Evolutionary conservation across 2,113 vertebrate species (phyloP).

Genomic region (Microtus oregoni): DNA sequence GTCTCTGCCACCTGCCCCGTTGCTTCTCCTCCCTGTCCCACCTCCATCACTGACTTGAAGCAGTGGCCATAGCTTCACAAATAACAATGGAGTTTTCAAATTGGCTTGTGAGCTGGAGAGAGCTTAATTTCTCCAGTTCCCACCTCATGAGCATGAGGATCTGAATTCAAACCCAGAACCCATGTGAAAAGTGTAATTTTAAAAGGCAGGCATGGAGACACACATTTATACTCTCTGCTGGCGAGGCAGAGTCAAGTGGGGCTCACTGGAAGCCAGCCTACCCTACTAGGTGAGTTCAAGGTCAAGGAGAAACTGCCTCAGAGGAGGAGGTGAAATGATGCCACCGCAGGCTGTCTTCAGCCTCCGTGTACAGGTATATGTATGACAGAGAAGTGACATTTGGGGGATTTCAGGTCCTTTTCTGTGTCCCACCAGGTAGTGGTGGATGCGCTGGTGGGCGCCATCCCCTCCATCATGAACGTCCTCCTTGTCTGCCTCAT

Average conservation of each 20-base stretch:
- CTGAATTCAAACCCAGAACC: background rate
- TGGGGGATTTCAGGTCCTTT: background rate
- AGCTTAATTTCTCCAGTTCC: background rate
- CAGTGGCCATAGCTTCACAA: background rate
- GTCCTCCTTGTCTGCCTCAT: slow-evolving; percentile 98
- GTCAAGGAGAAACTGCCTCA: background rate
- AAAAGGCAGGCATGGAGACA: background rate
- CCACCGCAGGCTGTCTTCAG: background rate
- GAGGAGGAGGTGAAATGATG: background rate
- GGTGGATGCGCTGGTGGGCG: slow-evolving; percentile 96
- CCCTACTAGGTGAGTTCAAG: background rate
- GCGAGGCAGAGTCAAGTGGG: background rate
- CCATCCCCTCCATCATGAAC: slow-evolving; percentile 98
- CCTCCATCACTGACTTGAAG: background rate
- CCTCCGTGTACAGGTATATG: background rate
- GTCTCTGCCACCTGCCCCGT: background rate
- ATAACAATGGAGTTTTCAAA: background rate
- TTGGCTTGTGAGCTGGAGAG: background rate
- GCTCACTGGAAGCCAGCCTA: background rate
- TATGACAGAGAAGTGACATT: background rate
- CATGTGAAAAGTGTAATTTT: background rate
- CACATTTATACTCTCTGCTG: background rate
- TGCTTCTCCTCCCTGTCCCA: background rate
- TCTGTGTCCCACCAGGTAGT: slow-evolving; percentile 90
- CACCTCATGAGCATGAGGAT: background rate